Evolutionary conservation across 2,797 vertebrate species (phyloP).

Genomic region (Rachycentron canadum): DNA sequence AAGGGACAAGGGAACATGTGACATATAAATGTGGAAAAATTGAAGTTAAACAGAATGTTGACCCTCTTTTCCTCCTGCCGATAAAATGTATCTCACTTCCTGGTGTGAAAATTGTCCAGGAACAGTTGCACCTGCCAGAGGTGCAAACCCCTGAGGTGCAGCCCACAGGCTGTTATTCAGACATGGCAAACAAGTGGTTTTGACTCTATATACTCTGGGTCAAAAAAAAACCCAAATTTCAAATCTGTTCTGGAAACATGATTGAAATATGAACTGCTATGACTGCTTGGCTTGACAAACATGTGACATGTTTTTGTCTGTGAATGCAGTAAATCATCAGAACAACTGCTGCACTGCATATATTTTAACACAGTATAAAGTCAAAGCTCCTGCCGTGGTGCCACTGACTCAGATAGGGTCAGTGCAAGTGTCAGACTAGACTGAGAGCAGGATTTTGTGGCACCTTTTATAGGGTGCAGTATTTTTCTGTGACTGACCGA

Average conservation of each 20-base stretch:
- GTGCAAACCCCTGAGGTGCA: constrained; percentile 21
- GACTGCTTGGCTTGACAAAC: background rate
- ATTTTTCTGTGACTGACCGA: background rate
- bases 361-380: too few species aligned
- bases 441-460: background rate
- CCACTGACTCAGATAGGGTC: background rate
- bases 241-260: background rate
- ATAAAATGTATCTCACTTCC: constrained; percentile 18
- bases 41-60: constrained; percentile 13
- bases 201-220: background rate
- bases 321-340: background rate
- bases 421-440: background rate
- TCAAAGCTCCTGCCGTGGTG: background rate
- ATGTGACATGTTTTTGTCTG: background rate
- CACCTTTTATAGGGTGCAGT: background rate
- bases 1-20: constrained; percentile 8
- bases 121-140: constrained; percentile 33
- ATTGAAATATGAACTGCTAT: background rate
- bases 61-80: background rate
- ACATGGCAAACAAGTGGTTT: constrained; percentile 24
- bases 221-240: constrained; percentile 23
- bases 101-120: constrained; percentile 6
- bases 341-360: background rate
- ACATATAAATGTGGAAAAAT: constrained; percentile 9
- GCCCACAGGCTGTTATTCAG: constrained; percentile 28